A percentile compares a stretch with the other conserved stretches of the same genome.
Conservation (phyloP, 1,140 invertebrate genomes). For the Heliothis virescens region DNA sequence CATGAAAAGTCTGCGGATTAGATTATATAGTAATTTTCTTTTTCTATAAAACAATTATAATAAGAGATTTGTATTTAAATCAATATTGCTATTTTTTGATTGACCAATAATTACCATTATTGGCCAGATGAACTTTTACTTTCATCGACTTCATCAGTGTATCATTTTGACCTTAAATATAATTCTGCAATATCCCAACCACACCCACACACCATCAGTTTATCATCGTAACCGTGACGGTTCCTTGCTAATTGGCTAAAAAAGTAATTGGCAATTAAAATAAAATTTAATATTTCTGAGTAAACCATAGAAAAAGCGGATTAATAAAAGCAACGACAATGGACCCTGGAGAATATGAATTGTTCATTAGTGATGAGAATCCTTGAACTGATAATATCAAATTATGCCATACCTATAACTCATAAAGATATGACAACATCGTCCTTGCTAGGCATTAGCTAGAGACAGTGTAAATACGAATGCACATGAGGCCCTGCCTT, state of each 20-base stretch:
- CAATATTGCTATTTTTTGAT: no score
- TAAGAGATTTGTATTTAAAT: no score
- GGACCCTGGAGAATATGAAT: background rate
- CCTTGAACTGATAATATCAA: conserved; percentile 18
- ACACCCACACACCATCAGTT: background rate
- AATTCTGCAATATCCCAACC: no score
- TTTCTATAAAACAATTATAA: no score
- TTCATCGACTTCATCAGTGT: no score
- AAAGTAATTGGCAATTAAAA: conserved; percentile 40
- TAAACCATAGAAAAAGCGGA: conserved; percentile 2
- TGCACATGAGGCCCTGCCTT: no score
- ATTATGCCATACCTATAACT: background rate
- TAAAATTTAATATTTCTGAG: conserved; percentile 5
- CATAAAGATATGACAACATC: background rate
- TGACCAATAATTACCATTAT: no score
- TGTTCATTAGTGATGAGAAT: conserved; percentile 3
- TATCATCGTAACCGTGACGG: background rate
- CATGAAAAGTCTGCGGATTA: background rate
- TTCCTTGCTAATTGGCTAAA: background rate
- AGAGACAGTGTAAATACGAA: no score
- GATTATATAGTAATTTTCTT: no score
- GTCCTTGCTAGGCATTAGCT: no score
- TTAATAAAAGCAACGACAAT: conserved; percentile 17
- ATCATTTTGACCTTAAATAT: no score
- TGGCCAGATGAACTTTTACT: no score